A percentile compares a stretch with the other conserved stretches of the same genome.
These are phyloP conservation scores for Bellardia bayeri DNA, from an alignment of 2,888 invertebrate species.

Conservation along the genomic window DNA sequence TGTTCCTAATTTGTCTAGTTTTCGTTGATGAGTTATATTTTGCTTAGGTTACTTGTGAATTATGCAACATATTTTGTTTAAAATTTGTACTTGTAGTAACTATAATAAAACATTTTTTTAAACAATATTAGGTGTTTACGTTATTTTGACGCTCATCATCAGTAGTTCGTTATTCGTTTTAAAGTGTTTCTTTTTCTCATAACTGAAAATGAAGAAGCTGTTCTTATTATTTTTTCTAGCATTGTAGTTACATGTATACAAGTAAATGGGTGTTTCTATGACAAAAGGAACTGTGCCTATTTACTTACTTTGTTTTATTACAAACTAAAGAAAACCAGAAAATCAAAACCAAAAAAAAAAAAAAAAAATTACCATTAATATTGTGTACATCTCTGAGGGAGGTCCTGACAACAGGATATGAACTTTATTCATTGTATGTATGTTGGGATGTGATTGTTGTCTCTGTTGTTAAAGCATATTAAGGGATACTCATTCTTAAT, in stretches of 20 bases:
- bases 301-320: background rate
- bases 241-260: background rate
- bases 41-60: too few species aligned
- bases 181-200: too few species aligned
- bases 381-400: slow-evolving; percentile 6
- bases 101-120: too few species aligned
- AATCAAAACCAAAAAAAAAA: background rate
- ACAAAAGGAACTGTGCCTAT: background rate
- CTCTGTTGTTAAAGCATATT: slow-evolving; percentile 2
- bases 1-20: too few species aligned
- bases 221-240: too few species aligned
- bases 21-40: too few species aligned
- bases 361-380: background rate
- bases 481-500: background rate
- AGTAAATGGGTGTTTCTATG: background rate
- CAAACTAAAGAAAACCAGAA: background rate
- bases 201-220: too few species aligned
- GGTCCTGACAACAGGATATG: slow-evolving; percentile 30
- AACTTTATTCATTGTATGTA: background rate
- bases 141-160: too few species aligned
- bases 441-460: background rate
- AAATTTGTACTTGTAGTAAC: too few species aligned
- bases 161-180: too few species aligned
- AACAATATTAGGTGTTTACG: too few species aligned
- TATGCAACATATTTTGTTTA: too few species aligned